Base-by-base conservation (phyloP, 2,888 invertebrate genomes). In the Danaus chrysippus region DNA sequence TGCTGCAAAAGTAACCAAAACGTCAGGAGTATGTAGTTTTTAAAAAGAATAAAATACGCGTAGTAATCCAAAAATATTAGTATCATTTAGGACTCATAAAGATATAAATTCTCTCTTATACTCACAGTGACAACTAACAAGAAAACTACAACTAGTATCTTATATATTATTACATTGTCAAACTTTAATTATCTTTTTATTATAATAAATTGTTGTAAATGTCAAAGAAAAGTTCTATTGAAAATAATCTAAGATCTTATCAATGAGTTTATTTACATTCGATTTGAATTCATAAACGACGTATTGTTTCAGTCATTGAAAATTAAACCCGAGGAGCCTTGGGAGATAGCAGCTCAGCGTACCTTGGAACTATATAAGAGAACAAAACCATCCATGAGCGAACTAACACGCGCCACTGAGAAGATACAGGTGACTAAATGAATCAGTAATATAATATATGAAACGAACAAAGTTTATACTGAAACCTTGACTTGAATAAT, bases 301-400 rank as follows among this genome's bases (percentile, higher is more conserved):
- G 53, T n/a, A 19, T 49, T 41, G 49, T 70, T 67, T 13, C 59
- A 87, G 88, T 70, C 68, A 10, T 41, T 87, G 43, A 79, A 74
- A 56, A 67, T 71, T 3, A 64, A 75, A 0, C 79, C 82, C 0
- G 78, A 83, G 0, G 83, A 87, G 62, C 78, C 89, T 0, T 91
- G 90, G 90, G 82, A 90, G 68, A 72, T 81, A 1, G 90, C 90
- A 1, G 90, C 87, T 0, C 73, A 82, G 54, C 81, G 81, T 13
- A 90, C 90, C 0, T 65, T 91, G 54, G 79, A 82, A 6, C 65
- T 89, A 0, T 91, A 91, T 67, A 88, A 86, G 66, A 80, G 67
- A 54, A 89, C 89, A 0, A 86, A 82, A 49, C 90, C 90, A 0
- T 83, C 89, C 0, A 72, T 82, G 17, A 71, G 61, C 6, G 89